These are phyloP conservation scores for Anisognathus igniventris DNA, from an alignment of 2,797 vertebrate genomes.

Conservation along the genomic window DNA sequence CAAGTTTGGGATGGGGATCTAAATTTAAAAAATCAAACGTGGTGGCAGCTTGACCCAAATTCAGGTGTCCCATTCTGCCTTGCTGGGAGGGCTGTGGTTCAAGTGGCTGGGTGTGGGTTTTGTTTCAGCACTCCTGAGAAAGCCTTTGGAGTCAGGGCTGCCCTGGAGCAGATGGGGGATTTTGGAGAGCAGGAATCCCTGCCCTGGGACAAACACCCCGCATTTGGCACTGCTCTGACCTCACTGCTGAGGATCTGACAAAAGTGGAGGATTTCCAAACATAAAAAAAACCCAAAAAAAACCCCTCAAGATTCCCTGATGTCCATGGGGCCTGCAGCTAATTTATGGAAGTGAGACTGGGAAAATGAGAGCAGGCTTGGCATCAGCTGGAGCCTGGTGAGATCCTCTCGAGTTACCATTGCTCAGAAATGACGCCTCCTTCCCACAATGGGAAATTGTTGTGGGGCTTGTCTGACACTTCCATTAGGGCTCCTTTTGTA, in stretches of 20 bases:
- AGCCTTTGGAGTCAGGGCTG: background rate
- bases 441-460: constrained; percentile 19
- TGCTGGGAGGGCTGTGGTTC: background rate
- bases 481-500: background rate
- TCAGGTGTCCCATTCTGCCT: background rate
- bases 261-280: constrained; percentile 16
- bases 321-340: constrained; percentile 8
- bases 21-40: background rate
- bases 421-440: constrained; percentile 32
- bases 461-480: background rate
- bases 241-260: background rate
- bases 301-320: background rate
- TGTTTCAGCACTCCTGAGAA: background rate
- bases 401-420: constrained; percentile 15
- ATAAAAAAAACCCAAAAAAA: background rate
- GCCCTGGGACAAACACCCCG: background rate
- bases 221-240: background rate
- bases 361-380: constrained; percentile 29
- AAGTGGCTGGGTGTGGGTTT: background rate
- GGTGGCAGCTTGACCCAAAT: background rate
- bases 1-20: background rate
- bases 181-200: constrained; percentile 22
- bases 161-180: constrained; percentile 1
- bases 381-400: background rate
- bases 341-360: background rate